Evolutionary conservation across 2,797 vertebrate species (phyloP).

Genomic region (Clarias platycephalus): DNA sequence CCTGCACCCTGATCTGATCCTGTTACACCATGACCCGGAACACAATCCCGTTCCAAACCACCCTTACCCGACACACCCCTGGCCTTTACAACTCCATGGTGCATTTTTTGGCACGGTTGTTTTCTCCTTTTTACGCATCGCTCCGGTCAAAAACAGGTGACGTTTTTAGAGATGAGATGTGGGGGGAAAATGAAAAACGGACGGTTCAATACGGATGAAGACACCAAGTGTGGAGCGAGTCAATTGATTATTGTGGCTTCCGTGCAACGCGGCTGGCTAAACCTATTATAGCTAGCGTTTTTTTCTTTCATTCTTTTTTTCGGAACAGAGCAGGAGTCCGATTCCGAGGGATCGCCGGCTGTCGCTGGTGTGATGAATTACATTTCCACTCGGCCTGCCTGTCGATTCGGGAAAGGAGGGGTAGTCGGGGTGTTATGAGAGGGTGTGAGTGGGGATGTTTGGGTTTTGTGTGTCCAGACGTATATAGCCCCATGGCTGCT

Average conservation of each 20-base stretch:
- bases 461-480: constrained; percentile 56
- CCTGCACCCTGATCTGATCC: constrained; percentile 59
- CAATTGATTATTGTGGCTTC: constrained; percentile 34
- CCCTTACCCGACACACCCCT: neutral
- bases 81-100: constrained; percentile 37
- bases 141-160: constrained; percentile 46
- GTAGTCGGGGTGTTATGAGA: constrained; percentile 16
- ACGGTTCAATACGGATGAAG: constrained; percentile 13
- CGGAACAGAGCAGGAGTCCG: constrained; percentile 21
- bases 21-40: constrained; percentile 68
- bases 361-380: constrained; percentile 39
- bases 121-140: constrained; percentile 41
- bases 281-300: constrained; percentile 45
- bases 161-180: too few species aligned
- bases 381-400: constrained; percentile 32
- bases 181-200: neutral
- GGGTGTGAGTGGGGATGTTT: constrained; percentile 26
- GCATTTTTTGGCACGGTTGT: constrained; percentile 42
- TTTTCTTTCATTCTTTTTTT: neutral
- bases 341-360: constrained; percentile 37
- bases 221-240: constrained; percentile 23
- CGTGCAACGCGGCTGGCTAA: constrained; percentile 37
- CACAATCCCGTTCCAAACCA: constrained; percentile 52
- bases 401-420: constrained; percentile 3
- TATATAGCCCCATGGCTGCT: constrained; percentile 64